Percentiles rank a stretch among this genome's conserved stretches.
phyloP scores from a whole-genome alignment of 2,888 invertebrate genomes.

The Drosophila falleni region DNA sequence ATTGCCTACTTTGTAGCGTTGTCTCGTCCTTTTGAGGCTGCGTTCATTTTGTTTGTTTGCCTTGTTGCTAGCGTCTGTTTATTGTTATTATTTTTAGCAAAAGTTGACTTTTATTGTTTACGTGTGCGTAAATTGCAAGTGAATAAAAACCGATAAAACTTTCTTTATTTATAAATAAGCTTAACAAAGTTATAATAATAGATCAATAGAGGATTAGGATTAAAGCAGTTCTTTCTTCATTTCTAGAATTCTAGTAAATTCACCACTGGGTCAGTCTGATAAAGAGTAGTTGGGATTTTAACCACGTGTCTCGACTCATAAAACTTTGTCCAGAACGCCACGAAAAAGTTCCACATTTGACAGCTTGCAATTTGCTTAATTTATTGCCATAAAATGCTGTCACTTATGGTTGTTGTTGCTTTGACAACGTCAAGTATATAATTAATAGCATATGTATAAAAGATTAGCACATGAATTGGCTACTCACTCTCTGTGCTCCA shows the following conservation, averaged over 20 bases:
- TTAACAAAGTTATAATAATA: conserved; percentile 3
- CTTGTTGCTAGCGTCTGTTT: conserved; percentile 24
- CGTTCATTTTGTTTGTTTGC: conserved; percentile 25
- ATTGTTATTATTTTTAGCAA: conserved; percentile 37
- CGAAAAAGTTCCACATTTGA: conserved; percentile 51
- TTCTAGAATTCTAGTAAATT: conserved; percentile 1
- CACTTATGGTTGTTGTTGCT: conserved; percentile 21
- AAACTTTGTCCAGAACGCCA: background rate
- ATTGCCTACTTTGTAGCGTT: conserved; percentile 64
- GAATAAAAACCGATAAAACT: conserved; percentile 8
- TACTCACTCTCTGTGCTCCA: conserved; percentile 90
- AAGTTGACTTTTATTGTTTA: conserved; percentile 58
- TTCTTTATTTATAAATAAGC: conserved; percentile 1
- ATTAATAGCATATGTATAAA: conserved; percentile 10
- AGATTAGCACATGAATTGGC: conserved; percentile 3
- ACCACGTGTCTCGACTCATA: conserved; percentile 24
- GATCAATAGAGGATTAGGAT: background rate
- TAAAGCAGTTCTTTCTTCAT: background rate
- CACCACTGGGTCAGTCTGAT: conserved; percentile 4
- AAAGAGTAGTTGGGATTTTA: background rate
- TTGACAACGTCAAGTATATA: conserved; percentile 8
- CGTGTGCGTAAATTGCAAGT: conserved; percentile 47
- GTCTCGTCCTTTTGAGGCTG: conserved; percentile 15
- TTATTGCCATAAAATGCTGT: conserved; percentile 55
- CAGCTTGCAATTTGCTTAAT: conserved; percentile 69